Evolutionary conservation across 2,797 vertebrate species (phyloP).

Genomic region (Sebastes alutus): DNA sequence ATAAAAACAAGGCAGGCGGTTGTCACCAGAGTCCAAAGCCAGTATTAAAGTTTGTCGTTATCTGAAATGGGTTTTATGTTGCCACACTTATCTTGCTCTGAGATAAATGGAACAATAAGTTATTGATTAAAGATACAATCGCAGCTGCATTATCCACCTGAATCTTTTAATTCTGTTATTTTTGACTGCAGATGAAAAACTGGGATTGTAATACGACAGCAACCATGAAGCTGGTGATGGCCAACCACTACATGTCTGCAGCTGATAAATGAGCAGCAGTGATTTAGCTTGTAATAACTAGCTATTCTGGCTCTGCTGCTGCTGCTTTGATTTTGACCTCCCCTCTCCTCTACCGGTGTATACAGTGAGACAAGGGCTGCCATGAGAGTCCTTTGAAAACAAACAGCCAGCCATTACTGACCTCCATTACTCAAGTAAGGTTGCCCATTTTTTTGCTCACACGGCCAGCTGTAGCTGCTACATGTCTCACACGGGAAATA

Average conservation of each 20-base stretch:
- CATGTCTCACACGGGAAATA: not conserved
- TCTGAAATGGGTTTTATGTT: slow-evolving; percentile 50
- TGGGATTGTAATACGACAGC: slow-evolving; percentile 2
- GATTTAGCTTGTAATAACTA: slow-evolving; percentile 14
- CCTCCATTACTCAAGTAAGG: not conserved
- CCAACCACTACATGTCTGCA: not conserved
- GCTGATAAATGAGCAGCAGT: slow-evolving; percentile 18
- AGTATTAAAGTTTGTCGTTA: slow-evolving; percentile 35
- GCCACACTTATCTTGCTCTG: slow-evolving; percentile 12
- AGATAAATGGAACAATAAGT: slow-evolving; percentile 46
- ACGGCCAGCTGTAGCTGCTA: not conserved
- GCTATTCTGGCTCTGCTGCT: not conserved
- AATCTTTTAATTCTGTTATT: slow-evolving; percentile 17
- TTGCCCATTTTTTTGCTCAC: not conserved
- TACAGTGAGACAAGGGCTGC: not conserved
- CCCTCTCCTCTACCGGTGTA: not conserved
- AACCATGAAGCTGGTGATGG: not conserved
- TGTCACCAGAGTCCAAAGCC: slow-evolving; percentile 47
- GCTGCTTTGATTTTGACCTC: not conserved
- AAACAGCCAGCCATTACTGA: not conserved
- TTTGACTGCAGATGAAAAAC: slow-evolving; percentile 13
- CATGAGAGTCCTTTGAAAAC: slow-evolving; percentile 1
- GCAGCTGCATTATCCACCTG: not conserved
- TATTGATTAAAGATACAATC: slow-evolving; percentile 40
- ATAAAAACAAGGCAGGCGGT: slow-evolving; percentile 61